Base-by-base conservation (phyloP, 2,113 vertebrate genomes). In the Gobiocypris rarus region DNA sequence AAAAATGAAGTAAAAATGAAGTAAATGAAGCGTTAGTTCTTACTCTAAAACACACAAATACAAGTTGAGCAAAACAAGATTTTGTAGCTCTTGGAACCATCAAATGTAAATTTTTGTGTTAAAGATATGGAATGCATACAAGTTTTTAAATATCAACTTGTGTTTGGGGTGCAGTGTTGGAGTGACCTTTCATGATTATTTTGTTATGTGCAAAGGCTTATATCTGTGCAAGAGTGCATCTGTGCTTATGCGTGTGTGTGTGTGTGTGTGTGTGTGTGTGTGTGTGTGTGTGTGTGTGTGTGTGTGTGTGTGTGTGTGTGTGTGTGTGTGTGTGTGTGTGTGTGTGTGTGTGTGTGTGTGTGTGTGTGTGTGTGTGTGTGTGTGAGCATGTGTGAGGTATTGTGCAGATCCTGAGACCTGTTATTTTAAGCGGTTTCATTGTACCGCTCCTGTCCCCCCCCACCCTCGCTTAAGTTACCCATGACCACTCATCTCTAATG, bases 381-480 rank as follows among this genome's bases (percentile, higher is more conserved):
- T 38, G 38, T 1, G 73, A 14, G 31, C 2, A 17, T 11, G 17
- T 22, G 31, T 14, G 56, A 9, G 15, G 58, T 63, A 11, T 58
- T 61, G 24, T 79, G 41, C 24, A 48, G 9, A 38, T 31, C 56
- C 5, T 41, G 31, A 41, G 11, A 78, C n/a, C 3, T 78, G 75
- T 59, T 78, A 17, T 78, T 61, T 59, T 43, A 61, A 78, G 75
- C n/a, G 76, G 56, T 79, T 79, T 79, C 14, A 45, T 2, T 61
- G 9, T 0, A 61, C 14, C 2, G 14, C n/a, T 61, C 38, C 5
- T 59, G 19, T 77, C n/a, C 56, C 28, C 56, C 56, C 34, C 1
- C 38, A 61, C 8, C 38, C 6, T 61, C n/a, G 1, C 38, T 28
- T 26, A 43, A 41, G 6, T 15, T 43, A 43, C 38, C 41, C 38